Evolutionary conservation across 1,140 invertebrate genomes (phyloP).

Genomic region (Drosophila tristis): DNA sequence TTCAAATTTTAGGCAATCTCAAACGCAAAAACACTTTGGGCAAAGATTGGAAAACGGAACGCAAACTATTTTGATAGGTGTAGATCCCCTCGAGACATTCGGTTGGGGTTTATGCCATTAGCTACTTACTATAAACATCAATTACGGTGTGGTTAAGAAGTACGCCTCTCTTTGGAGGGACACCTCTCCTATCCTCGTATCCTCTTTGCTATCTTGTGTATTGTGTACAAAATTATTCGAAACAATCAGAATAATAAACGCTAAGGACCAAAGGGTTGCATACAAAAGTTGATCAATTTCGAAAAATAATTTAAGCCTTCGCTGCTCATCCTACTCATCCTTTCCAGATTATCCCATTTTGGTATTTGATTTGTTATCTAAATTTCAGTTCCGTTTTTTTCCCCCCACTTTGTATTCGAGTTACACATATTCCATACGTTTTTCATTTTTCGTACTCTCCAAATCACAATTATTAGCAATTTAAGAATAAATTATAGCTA

Average conservation of each 20-base stretch:
- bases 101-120: constrained; percentile 47
- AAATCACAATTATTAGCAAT: constrained; percentile 83
- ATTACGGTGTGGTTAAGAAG: constrained; percentile 48
- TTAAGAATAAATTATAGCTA: constrained; percentile 81
- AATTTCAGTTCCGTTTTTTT: constrained; percentile 77
- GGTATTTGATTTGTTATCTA: constrained; percentile 71
- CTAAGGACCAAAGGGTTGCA: constrained; percentile 67
- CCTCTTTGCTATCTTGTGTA: constrained; percentile 23
- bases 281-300: constrained; percentile 62
- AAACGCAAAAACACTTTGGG: constrained; percentile 44
- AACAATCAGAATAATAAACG: constrained; percentile 18
- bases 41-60: constrained; percentile 12
- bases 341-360: constrained; percentile 52
- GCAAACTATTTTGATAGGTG: constrained; percentile 24
- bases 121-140: constrained; percentile 71
- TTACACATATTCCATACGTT: constrained; percentile 53
- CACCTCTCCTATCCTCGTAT: background rate
- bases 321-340: constrained; percentile 42
- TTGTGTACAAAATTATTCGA: constrained; percentile 41
- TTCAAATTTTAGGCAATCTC: constrained; percentile 66
- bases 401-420: constrained; percentile 60
- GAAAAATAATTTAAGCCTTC: constrained; percentile 75
- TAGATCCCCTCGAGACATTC: constrained; percentile 17
- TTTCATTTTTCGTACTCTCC: constrained; percentile 71
- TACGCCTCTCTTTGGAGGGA: background rate